Conservation (phyloP, 2,113 vertebrate species). For the Alexandromys fortis region DNA sequence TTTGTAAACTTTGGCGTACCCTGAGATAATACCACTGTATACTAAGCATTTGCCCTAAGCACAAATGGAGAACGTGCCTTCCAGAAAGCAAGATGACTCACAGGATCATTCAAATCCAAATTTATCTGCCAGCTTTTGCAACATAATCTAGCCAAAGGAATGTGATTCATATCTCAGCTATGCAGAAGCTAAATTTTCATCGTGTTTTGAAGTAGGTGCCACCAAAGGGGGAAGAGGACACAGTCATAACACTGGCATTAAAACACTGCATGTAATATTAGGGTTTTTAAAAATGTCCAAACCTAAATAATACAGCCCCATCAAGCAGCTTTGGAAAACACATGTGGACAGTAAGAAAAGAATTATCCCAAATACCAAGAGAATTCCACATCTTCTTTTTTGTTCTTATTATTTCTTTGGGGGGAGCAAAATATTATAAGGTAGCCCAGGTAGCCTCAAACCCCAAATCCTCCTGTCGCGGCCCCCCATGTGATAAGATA, state of each 20-base stretch:
- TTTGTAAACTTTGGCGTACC: not conserved
- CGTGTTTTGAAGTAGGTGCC: constrained; percentile 49
- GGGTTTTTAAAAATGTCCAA: constrained; percentile 35
- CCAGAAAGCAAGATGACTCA: constrained; percentile 33
- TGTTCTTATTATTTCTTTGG: not conserved
- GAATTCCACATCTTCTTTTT: not conserved
- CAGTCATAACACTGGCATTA: constrained; percentile 8
- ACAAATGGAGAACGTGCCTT: not conserved
- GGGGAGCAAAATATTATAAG: not conserved
- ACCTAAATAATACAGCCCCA: not conserved
- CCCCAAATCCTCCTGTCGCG: not conserved
- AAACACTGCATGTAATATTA: constrained; percentile 35
- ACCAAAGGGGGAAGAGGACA: not conserved
- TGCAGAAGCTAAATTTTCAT: constrained; percentile 56
- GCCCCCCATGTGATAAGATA: not conserved
- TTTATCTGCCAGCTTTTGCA: constrained; percentile 57
- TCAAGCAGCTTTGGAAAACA: not conserved
- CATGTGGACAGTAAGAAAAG: not conserved
- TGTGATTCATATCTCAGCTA: constrained; percentile 63
- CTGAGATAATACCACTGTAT: not conserved
- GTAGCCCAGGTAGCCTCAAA: not conserved
- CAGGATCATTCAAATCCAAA: constrained; percentile 42
- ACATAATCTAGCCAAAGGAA: constrained; percentile 63
- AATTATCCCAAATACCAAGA: not conserved
- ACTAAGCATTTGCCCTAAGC: not conserved